Conservation (phyloP, 2,888 invertebrate genomes). For the Celastrina argiolus region DNA sequence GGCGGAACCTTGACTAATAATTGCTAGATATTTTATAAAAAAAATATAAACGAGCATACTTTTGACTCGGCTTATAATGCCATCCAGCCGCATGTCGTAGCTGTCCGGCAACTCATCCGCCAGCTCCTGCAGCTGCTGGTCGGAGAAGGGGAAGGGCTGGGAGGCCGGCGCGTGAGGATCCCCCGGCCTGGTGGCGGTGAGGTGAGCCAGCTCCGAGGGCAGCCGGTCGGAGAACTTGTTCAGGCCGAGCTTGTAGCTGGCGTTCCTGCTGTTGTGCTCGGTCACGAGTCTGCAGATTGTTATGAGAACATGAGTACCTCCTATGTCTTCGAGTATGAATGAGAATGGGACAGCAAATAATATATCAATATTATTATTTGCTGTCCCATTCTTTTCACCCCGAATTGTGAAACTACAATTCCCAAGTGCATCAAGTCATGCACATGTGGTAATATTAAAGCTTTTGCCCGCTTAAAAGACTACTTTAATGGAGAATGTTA, state of each 20-base stretch:
- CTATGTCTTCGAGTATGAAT: too few species aligned
- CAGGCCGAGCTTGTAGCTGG: conserved; percentile 42
- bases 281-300: conserved; percentile 38
- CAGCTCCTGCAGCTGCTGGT: conserved; percentile 36
- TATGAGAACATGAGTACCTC: neutral
- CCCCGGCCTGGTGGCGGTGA: conserved; percentile 37
- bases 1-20: too few species aligned
- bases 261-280: conserved; percentile 44
- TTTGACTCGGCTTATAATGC: conserved; percentile 44
- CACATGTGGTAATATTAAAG: too few species aligned
- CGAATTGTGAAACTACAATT: too few species aligned
- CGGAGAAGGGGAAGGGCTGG: conserved; percentile 40
- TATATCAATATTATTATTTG: too few species aligned
- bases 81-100: conserved; percentile 47
- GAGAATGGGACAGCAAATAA: too few species aligned
- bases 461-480: too few species aligned
- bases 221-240: conserved; percentile 49
- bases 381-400: too few species aligned
- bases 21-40: too few species aligned
- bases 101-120: conserved; percentile 41
- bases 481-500: too few species aligned
- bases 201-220: conserved; percentile 37
- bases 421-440: too few species aligned
- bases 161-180: conserved; percentile 31
- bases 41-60: conserved; percentile 37